Evolutionary conservation across 1,140 invertebrate genomes (phyloP).

Genomic region (Callitettix versicolor): DNA sequence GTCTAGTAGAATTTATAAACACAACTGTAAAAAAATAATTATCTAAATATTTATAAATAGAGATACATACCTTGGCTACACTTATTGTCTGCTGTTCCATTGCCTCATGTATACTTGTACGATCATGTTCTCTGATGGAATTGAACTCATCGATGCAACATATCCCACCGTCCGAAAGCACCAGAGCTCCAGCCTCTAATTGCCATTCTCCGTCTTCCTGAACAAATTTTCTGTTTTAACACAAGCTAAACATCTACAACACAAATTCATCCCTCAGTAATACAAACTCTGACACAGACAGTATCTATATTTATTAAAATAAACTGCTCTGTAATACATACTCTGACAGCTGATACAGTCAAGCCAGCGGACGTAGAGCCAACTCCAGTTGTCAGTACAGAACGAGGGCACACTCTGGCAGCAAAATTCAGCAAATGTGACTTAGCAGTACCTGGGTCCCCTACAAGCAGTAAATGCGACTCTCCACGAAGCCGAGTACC

Average conservation of each 20-base stretch:
- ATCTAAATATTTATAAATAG: no score
- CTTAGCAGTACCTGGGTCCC: constrained; percentile 86
- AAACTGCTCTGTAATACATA: constrained; percentile 29
- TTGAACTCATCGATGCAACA: constrained; percentile 92
- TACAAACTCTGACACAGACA: no score
- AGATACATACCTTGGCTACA: constrained; percentile 71
- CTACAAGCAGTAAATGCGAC: constrained; percentile 76
- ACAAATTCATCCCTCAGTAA: no score
- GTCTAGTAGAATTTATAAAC: no score
- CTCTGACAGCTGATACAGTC: constrained; percentile 75
- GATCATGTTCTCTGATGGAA: constrained; percentile 67
- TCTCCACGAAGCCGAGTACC: constrained; percentile 56
- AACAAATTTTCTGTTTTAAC: background rate
- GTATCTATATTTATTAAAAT: background rate
- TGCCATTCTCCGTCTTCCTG: constrained; percentile 77
- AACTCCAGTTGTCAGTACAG: constrained; percentile 75
- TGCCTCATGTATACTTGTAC: constrained; percentile 78
- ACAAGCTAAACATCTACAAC: no score
- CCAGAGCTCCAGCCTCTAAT: constrained; percentile 75
- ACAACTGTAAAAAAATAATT: no score
- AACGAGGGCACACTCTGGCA: constrained; percentile 58
- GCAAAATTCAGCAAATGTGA: constrained; percentile 77
- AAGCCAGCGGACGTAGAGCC: constrained; percentile 81
- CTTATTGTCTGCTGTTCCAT: constrained; percentile 93
- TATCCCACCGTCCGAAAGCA: constrained; percentile 74